Evolutionary conservation across 2,888 invertebrate species (phyloP), one percentile per base, ranked within the genome.

Genomic region (Temnothorax ravouxi): DNA sequence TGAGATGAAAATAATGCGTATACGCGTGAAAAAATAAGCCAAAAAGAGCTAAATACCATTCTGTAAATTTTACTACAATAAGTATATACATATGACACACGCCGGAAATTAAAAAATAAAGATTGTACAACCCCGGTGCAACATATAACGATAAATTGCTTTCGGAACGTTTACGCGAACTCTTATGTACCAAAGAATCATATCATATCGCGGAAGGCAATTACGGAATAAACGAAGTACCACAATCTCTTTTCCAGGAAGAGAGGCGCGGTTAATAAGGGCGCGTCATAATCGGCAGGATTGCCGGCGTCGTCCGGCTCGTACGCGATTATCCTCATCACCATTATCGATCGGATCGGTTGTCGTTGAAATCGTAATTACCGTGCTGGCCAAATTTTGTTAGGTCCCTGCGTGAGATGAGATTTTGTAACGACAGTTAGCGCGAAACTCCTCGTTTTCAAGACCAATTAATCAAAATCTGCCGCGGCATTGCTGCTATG

Each of bases 311-410:
- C 69, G 69, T 84, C 67, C 83, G 52, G 82, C 80, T 54, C 75
- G 66, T 69, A 62, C 47, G 64, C 77, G 88, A 88, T 90, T 89
- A 90, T 90, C 89, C 86, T 87, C 86, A 88, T 89, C 84, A 88
- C 87, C 89, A 82, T 87, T 84, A 87, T 88, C 81, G 88, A 61
- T 82, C 79, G 85, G 86, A 74, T 86, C 85, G 66, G 85, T 87
- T 86, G 66, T 80, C 83, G 77, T 76, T 66, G 34, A 21, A 64
- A 77, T 67, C 67, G 62, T 71, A 62, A 79, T 83, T 79, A 66
- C 18, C 47, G 59, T 54, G 29, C 61, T n/a, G 44, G 47, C 41
- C 15, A 56, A 84, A 59, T 80, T 80, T 34, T 67, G 41, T 80
- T 67, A 81, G 52, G 25, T 52, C 21, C 25, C 21, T 13, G 72